Evolutionary conservation across 2,797 vertebrate species (phyloP).

Genomic region (Pyrocephalus nanus): DNA sequence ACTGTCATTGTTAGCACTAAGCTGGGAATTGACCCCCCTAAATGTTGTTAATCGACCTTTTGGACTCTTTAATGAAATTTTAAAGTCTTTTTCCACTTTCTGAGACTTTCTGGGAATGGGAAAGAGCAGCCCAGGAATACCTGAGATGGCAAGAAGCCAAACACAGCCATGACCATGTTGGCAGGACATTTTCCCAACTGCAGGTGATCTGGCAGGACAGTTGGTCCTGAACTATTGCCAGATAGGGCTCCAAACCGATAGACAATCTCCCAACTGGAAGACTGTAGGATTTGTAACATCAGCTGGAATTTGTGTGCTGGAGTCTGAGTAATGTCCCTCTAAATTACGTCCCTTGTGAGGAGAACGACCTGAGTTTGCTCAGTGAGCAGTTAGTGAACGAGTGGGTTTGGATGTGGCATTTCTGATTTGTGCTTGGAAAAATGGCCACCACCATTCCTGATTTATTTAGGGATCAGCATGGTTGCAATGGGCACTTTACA

Average conservation of each 20-base stretch:
- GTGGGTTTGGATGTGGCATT: background rate
- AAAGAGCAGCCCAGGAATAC: background rate
- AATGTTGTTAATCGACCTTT: background rate
- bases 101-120: background rate
- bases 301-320: background rate
- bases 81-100: background rate
- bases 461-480: background rate
- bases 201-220: background rate
- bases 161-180: background rate
- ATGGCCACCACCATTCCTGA: background rate
- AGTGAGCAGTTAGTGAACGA: background rate
- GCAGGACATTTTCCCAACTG: background rate
- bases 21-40: background rate
- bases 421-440: background rate
- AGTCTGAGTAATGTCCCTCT: background rate
- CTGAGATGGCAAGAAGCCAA: background rate
- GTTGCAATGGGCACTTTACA: background rate
- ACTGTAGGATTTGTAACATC: background rate
- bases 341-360: background rate
- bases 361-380: background rate
- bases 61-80: background rate
- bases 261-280: background rate
- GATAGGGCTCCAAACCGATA: background rate
- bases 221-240: background rate
- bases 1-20: background rate